A percentile compares a stretch with the other conserved stretches of the same genome.
Evolutionary conservation across 2,888 invertebrate genomes (phyloP).

Genomic region (Andrena dorsata): DNA sequence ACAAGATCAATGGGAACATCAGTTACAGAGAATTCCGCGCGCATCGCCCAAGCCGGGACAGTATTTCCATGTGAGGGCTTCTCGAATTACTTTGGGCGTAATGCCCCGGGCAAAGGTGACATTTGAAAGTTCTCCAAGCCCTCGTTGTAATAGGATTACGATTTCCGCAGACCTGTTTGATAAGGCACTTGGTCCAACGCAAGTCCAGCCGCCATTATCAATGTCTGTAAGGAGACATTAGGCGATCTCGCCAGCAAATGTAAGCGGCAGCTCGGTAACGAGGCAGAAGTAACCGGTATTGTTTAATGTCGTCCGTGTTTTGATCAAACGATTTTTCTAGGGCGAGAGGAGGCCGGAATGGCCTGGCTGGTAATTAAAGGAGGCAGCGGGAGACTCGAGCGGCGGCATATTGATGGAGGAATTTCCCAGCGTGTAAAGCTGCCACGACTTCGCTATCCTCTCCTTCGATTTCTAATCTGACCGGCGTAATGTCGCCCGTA

Average conservation of each 20-base stretch:
- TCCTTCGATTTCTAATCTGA: conserved; percentile 84
- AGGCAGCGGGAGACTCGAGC: conserved; percentile 50
- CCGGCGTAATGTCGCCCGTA: conserved; percentile 83
- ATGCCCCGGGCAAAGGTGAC: conserved; percentile 1
- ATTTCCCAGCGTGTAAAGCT: conserved; percentile 65
- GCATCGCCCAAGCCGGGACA: not conserved
- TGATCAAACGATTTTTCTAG: conserved; percentile 48
- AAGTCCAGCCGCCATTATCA: conserved; percentile 2
- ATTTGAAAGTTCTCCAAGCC: not conserved
- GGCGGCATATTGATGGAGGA: conserved; percentile 61
- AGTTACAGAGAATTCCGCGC: not conserved
- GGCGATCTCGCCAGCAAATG: conserved; percentile 12
- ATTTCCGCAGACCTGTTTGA: conserved; percentile 9
- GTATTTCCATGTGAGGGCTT: not conserved
- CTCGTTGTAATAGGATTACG: not conserved
- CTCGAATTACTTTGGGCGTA: not conserved
- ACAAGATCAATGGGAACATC: not conserved
- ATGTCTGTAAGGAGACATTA: conserved; percentile 13
- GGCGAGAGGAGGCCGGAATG: not conserved
- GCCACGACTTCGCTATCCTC: conserved; percentile 61
- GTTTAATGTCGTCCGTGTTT: conserved; percentile 56
- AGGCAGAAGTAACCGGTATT: conserved; percentile 52
- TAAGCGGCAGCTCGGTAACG: conserved; percentile 51
- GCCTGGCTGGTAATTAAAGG: conserved; percentile 61
- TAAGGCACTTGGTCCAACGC: not conserved